phyloP scores from a whole-genome alignment of 2,888 invertebrate genomes.

The Dilophus febrilis region DNA sequence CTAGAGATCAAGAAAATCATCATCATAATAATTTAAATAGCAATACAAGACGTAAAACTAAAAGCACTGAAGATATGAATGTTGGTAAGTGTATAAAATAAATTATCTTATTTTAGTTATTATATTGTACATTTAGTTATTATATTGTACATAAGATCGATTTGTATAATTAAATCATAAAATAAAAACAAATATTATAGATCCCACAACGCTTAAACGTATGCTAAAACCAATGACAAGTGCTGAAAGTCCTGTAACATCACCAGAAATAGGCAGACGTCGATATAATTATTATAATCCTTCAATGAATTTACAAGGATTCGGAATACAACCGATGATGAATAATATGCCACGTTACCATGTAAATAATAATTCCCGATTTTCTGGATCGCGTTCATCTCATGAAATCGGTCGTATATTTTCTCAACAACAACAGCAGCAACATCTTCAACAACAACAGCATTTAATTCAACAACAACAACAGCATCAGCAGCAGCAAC shows the following conservation, averaged over 20 bases:
- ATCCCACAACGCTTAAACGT: constrained; percentile 69
- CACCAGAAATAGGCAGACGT: constrained; percentile 76
- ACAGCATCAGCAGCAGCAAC: too few species aligned
- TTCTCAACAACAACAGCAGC: constrained; percentile 23
- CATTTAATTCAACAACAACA: too few species aligned
- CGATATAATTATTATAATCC: constrained; percentile 54
- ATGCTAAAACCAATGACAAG: constrained; percentile 91
- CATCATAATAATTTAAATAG: constrained; percentile 58
- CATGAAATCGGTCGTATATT: constrained; percentile 57
- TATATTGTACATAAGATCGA: too few species aligned
- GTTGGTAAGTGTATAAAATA: constrained; percentile 32
- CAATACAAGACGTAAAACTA: constrained; percentile 64
- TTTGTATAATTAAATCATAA: too few species aligned
- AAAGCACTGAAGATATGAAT: constrained; percentile 82
- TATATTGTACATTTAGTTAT: too few species aligned
- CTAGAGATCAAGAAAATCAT: constrained; percentile 29
- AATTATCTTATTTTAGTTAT: too few species aligned
- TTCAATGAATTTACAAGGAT: constrained; percentile 32
- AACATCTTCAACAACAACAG: too few species aligned
- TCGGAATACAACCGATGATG: constrained; percentile 35
- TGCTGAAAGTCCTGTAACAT: constrained; percentile 75
- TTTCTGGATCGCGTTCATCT: constrained; percentile 46
- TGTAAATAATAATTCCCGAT: constrained; percentile 32
- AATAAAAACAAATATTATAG: too few species aligned
- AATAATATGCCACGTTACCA: constrained; percentile 40